phyloP scores from a whole-genome alignment of 2,113 vertebrate species.

The Lota lota region DNA sequence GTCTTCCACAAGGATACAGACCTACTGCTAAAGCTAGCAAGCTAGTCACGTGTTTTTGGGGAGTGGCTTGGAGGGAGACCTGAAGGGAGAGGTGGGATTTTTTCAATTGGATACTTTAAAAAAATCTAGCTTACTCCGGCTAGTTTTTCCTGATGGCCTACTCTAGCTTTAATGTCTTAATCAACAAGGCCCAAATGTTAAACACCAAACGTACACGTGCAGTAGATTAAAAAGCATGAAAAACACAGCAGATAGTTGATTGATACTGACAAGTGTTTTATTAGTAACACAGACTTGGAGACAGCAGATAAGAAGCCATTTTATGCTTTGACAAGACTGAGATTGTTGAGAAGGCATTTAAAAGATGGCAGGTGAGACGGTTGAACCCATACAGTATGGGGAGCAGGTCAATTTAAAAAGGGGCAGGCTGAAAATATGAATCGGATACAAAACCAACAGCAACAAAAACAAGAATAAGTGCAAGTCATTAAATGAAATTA shows the following conservation, averaged over 20 bases:
- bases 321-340: conserved; percentile 65
- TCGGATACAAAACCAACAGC: conserved; percentile 55
- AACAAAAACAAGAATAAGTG: conserved; percentile 59
- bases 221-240: conserved; percentile 25
- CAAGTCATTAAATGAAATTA: conserved; percentile 54
- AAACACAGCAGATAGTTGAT: conserved; percentile 26
- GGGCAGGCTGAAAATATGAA: conserved; percentile 43
- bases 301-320: conserved; percentile 70
- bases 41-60: too few relatives aligned
- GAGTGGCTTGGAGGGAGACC: too few relatives aligned
- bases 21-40: too few relatives aligned
- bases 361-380: conserved; percentile 49
- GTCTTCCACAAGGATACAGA: too few relatives aligned
- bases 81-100: too few relatives aligned
- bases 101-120: too few relatives aligned
- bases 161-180: too few relatives aligned
- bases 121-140: too few relatives aligned
- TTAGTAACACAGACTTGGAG: conserved; percentile 76
- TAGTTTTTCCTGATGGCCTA: too few relatives aligned
- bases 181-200: too few relatives aligned
- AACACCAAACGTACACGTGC: not conserved
- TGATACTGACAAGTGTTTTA: conserved; percentile 78
- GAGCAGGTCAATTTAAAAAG: conserved; percentile 32
- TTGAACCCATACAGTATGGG: conserved; percentile 49
- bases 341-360: conserved; percentile 69